These are phyloP conservation scores for Papilio dardanus DNA, from an alignment of 1,140 invertebrate genomes.

Conservation along the genomic window DNA sequence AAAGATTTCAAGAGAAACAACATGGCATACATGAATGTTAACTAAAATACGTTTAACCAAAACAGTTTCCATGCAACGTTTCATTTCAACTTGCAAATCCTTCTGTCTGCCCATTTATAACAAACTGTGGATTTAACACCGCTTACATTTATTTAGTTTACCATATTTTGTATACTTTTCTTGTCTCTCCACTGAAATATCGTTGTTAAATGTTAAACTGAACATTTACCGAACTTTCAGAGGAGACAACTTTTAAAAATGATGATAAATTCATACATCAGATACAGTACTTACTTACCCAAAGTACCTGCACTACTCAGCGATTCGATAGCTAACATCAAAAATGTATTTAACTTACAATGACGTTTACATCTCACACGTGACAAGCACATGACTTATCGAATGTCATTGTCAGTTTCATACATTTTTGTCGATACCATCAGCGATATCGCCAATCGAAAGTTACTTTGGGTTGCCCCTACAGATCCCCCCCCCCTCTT, in stretches of 20 bases:
- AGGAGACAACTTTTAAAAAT: background rate
- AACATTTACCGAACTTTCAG: background rate
- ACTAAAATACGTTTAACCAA: background rate
- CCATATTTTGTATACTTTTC: background rate
- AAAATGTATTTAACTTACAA: background rate
- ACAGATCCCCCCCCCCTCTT: too few species aligned
- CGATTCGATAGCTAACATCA: too few species aligned
- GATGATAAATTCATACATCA: too few species aligned
- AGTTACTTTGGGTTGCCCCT: too few species aligned
- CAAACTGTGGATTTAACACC: background rate
- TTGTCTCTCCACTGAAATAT: background rate
- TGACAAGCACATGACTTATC: too few species aligned
- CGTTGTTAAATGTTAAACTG: background rate
- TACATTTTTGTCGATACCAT: too few species aligned
- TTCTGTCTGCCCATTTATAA: conserved; percentile 1
- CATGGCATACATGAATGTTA: background rate
- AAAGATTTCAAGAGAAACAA: background rate
- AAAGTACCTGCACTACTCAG: too few species aligned
- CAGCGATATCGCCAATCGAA: too few species aligned
- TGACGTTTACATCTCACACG: too few species aligned
- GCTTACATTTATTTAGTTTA: background rate
- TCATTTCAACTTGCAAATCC: background rate
- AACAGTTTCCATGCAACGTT: background rate
- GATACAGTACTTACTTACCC: too few species aligned
- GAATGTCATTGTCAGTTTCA: too few species aligned